Percentiles rank a stretch among this genome's conserved stretches.
phyloP scores from a whole-genome alignment of 2,797 vertebrate species.

The Gambusia yucatana region DNA sequence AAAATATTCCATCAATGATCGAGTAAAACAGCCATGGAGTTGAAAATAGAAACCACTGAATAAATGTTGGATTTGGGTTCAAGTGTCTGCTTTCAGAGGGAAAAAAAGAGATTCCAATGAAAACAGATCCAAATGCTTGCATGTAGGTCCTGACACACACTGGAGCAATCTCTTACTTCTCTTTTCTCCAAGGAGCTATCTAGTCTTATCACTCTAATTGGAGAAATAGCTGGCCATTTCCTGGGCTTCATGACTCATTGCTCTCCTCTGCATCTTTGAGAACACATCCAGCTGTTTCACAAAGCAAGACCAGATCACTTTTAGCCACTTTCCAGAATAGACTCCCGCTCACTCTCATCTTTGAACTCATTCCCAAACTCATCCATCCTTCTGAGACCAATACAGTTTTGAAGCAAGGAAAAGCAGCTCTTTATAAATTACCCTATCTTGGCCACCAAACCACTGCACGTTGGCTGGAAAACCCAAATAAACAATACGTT shows the following conservation, averaged over 20 bases:
- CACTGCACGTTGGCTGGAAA: constrained; percentile 51
- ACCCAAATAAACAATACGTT: constrained; percentile 68
- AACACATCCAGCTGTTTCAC: constrained; percentile 27
- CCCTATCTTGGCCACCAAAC: constrained; percentile 36
- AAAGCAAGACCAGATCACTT: constrained; percentile 43
- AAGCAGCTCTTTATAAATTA: constrained; percentile 52
- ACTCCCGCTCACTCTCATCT: constrained; percentile 22
- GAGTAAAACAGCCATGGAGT: constrained; percentile 33
- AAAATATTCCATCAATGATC: constrained; percentile 50
- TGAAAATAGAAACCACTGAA: constrained; percentile 47
- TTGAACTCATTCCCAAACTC: constrained; percentile 49
- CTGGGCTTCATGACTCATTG: constrained; percentile 52
- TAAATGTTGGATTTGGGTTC: constrained; percentile 40
- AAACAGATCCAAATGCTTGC: constrained; percentile 33
- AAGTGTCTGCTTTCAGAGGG: constrained; percentile 30
- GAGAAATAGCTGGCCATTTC: constrained; percentile 62
- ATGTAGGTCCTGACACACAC: constrained; percentile 13
- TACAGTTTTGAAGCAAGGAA: constrained; percentile 33
- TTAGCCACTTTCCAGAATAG: constrained; percentile 18
- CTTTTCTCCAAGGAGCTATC: constrained; percentile 50
- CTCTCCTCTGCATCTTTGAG: constrained; percentile 23
- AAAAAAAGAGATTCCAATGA: constrained; percentile 16
- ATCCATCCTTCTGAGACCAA: constrained; percentile 53
- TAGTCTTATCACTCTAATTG: constrained; percentile 64
- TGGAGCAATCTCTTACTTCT: neutral